These are phyloP conservation scores for Ailurus styani DNA, from an alignment of 2,113 vertebrate species.

Conservation along the genomic window DNA sequence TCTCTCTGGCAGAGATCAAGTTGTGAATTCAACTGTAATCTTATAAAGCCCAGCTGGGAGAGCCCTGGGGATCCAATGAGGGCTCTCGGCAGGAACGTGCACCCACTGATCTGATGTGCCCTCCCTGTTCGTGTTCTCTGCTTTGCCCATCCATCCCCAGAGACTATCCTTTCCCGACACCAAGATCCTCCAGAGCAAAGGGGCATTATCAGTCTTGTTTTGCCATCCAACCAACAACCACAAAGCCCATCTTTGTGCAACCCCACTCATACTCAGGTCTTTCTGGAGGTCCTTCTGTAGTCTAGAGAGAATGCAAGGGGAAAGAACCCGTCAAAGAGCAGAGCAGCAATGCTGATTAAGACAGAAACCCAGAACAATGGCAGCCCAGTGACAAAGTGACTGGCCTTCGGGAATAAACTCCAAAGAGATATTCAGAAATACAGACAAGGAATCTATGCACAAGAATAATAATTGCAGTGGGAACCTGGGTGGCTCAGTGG, in stretches of 20 bases:
- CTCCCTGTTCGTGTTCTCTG: not conserved
- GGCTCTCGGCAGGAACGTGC: not conserved
- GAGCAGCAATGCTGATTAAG: rapidly evolving
- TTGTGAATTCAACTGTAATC: not conserved
- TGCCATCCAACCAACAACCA: not conserved
- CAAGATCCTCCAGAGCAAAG: not conserved
- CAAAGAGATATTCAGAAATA: not conserved
- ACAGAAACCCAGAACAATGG: not conserved
- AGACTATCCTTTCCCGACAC: not conserved
- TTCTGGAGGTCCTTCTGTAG: not conserved
- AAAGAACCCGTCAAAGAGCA: not conserved
- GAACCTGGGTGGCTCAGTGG: too few relatives aligned
- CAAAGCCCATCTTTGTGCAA: not conserved
- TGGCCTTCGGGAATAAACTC: not conserved
- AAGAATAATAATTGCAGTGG: not conserved
- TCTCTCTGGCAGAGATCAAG: not conserved
- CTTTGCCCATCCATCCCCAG: not conserved
- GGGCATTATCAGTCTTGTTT: not conserved
- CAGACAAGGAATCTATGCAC: not conserved
- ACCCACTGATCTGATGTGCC: not conserved
- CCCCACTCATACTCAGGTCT: not conserved
- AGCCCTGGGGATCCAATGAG: not conserved
- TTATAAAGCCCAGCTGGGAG: not conserved
- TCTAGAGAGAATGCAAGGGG: not conserved
- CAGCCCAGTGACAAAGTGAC: not conserved